These are phyloP conservation scores for Tenthredo notha DNA, from an alignment of 2,888 invertebrate genomes.

Conservation along the genomic window DNA sequence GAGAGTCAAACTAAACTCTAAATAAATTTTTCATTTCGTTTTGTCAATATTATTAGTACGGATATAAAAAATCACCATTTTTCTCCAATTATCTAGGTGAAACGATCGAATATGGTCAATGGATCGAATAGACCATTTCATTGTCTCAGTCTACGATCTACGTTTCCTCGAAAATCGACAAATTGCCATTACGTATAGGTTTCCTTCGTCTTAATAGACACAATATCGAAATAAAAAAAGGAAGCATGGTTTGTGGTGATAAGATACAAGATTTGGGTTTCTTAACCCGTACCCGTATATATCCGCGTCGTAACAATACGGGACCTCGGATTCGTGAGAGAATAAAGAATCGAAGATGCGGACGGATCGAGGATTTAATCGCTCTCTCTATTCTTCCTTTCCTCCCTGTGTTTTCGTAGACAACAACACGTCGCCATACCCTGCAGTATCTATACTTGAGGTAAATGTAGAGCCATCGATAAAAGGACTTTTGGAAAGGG, in stretches of 20 bases:
- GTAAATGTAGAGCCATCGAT: neutral
- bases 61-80: too few species aligned
- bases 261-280: slow-evolving; percentile 22
- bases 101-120: too few species aligned
- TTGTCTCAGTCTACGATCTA: neutral
- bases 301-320: neutral
- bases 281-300: neutral
- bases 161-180: neutral
- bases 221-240: neutral
- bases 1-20: neutral
- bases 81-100: too few species aligned
- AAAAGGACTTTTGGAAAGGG: neutral
- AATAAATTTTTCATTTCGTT: neutral
- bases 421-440: neutral
- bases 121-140: neutral
- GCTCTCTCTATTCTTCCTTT: neutral
- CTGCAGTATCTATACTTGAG: neutral
- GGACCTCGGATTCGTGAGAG: neutral
- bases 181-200: neutral
- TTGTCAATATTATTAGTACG: neutral
- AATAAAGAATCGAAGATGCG: neutral
- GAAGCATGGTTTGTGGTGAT: neutral
- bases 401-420: neutral
- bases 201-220: neutral
- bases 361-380: slow-evolving; percentile 29